phyloP scores from a whole-genome alignment of 2,888 invertebrate genomes.

The Spisula subtruncata region DNA sequence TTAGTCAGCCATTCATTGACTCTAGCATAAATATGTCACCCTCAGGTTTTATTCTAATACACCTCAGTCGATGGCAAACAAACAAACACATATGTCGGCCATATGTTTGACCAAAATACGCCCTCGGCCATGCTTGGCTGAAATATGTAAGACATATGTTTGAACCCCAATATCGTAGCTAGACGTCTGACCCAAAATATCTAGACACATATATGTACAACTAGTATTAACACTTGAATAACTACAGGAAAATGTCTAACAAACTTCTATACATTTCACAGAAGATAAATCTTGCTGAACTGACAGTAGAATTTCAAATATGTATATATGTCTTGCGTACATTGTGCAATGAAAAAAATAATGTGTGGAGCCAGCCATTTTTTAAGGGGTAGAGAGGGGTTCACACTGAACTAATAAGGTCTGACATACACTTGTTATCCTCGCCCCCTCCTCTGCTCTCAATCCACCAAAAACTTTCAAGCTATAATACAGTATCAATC shows the following conservation, averaged over 20 bases:
- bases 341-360: background rate
- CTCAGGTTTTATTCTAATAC: too few relatives aligned
- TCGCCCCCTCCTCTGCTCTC: too few relatives aligned
- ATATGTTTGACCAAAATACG: background rate
- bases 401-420: too few relatives aligned
- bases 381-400: too few relatives aligned
- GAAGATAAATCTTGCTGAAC: background rate
- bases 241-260: too few relatives aligned
- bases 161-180: too few relatives aligned
- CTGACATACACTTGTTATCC: too few relatives aligned
- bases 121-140: too few relatives aligned
- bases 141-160: background rate
- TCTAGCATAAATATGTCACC: too few relatives aligned
- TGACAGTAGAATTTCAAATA: background rate
- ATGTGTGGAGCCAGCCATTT: background rate
- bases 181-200: too few relatives aligned
- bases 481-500: background rate
- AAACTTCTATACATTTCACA: background rate
- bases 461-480: background rate
- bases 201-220: background rate
- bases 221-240: background rate
- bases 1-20: too few relatives aligned
- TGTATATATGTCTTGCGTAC: background rate
- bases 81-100: background rate
- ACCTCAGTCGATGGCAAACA: too few relatives aligned